These are phyloP conservation scores for Spodoptera littoralis DNA, from an alignment of 2,888 invertebrate species.

Conservation along the genomic window DNA sequence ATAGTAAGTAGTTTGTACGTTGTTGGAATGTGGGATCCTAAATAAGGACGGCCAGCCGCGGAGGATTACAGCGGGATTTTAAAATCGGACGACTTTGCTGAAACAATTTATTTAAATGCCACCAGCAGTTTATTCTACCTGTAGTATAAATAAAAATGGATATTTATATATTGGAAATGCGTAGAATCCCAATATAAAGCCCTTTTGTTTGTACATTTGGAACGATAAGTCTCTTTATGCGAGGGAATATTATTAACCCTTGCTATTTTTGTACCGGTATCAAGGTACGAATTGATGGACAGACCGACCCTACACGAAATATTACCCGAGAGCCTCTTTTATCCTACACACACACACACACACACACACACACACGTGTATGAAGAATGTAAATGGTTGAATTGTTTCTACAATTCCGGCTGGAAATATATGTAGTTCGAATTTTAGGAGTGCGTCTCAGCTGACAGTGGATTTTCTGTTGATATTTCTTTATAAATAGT, in stretches of 20 bases:
- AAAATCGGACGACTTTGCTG: not conserved
- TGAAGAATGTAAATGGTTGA: conserved; percentile 26
- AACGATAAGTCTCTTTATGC: too few species aligned
- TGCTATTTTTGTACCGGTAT: conserved; percentile 14
- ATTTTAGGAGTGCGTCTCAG: too few species aligned
- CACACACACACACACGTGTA: conserved; percentile 24
- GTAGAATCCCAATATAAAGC: too few species aligned
- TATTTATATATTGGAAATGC: not conserved
- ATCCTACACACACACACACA: conserved; percentile 20
- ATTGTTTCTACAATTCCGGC: conserved; percentile 22
- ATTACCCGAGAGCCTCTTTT: conserved; percentile 43
- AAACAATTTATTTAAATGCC: not conserved
- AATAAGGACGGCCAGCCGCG: conserved; percentile 4
- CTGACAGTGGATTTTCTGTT: too few species aligned
- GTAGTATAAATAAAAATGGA: not conserved
- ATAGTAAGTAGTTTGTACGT: conserved; percentile 12
- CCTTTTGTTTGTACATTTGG: too few species aligned
- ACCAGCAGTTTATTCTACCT: not conserved
- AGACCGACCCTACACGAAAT: conserved; percentile 29
- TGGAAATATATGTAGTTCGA: not conserved
- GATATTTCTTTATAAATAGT: too few species aligned
- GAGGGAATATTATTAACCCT: not conserved
- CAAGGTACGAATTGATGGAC: conserved; percentile 39
- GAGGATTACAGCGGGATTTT: not conserved
- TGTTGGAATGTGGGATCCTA: conserved; percentile 4